Evolutionary conservation across 2,113 vertebrate species (phyloP), one percentile per base, ranked within the genome.

Genomic region (Ptychochromis oligacanthus): DNA sequence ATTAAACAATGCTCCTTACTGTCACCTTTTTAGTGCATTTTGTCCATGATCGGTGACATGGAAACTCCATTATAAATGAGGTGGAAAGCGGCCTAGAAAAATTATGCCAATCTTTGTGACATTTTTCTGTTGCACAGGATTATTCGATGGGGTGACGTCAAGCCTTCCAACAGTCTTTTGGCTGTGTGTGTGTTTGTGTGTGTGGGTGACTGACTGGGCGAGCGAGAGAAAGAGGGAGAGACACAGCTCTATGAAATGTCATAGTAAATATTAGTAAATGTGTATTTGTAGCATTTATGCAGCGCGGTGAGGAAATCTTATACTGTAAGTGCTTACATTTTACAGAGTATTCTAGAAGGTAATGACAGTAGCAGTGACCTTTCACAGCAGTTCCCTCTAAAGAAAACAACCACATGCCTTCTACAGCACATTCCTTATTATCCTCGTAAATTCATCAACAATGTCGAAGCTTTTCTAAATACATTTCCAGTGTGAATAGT

Each of bases 71-170:
- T 61, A 12, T 38, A 60, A 77, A 77, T 36, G 12, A 61, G 18
- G 18, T 52, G 43, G 34, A 22, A 80, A 60, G 34, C 20, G 22
- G 7, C 31, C 26, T 40, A 15, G 61, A 70, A 75, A 59, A 83
- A 58, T 78, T 17, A 22, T n/a, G 17, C 17, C 20, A 61, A 9
- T 11, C 4, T 24, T 40, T 67, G 26, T 80, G 70, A 77, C 88
- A 58, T 72, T 86, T 75, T 57, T 36, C 13, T 20, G 22, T 31
- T 77, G 56, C 24, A 52, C 20, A 80, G 38, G 24, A 26, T 70
- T 3, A 12, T 62, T 58, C 70, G 56, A 74, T 4, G 4, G 14
- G 46, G 77, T 82, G 81, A 82, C 61, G 43, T 88, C 65, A 85
- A 67, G 64, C 43, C 28, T 15, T 70, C 4, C 6, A n/a, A 20